Conservation (phyloP, 1,140 invertebrate genomes). For the Microplitis mediator region DNA sequence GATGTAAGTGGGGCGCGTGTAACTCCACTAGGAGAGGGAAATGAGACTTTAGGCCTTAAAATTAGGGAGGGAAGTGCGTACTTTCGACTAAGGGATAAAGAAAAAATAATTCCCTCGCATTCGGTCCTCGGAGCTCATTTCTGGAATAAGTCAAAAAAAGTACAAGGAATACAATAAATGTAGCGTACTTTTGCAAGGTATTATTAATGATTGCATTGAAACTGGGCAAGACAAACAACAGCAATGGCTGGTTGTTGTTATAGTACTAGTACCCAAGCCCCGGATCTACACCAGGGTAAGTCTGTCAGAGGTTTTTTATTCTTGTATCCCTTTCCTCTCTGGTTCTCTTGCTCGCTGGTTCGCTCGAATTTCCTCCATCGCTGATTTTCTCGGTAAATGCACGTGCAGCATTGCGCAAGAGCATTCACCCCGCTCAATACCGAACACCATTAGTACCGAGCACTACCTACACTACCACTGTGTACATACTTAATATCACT, state of each 20-base stretch:
- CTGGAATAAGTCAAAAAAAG: no score
- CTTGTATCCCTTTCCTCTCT: not conserved
- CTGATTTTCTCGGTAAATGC: conserved; percentile 15
- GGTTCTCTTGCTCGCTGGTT: not conserved
- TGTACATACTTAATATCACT: no score
- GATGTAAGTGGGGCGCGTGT: no score
- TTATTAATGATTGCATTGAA: conserved; percentile 17
- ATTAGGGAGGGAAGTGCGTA: no score
- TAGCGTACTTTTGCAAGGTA: not conserved
- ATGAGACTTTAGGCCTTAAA: no score
- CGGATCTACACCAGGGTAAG: not conserved
- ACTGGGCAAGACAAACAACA: conserved; percentile 6
- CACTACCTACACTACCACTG: not conserved
- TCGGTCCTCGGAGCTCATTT: no score
- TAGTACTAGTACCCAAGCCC: not conserved
- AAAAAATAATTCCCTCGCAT: no score
- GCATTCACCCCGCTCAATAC: conserved; percentile 62
- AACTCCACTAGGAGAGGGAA: no score
- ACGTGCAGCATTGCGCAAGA: conserved; percentile 57
- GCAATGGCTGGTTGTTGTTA: no score
- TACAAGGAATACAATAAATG: no score
- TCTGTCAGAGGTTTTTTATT: not conserved
- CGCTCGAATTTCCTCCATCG: not conserved
- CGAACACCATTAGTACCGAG: conserved; percentile 23
- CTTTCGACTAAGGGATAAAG: no score